Base-by-base conservation (phyloP, 2,888 invertebrate species). In the Mactromeris polynyma region DNA sequence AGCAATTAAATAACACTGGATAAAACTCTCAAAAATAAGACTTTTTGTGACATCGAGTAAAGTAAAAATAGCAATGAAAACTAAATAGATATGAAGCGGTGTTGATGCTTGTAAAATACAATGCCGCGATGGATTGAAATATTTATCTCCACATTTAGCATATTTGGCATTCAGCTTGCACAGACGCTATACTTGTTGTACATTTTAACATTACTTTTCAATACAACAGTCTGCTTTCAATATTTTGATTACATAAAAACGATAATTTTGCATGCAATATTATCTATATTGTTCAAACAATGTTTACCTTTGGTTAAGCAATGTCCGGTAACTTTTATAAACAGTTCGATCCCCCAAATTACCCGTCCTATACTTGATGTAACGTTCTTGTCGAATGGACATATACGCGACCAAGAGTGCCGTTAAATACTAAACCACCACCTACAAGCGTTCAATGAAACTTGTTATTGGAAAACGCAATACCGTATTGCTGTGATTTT, bases 361-460 rank as follows among this genome's bases (percentile, higher is more conserved):
- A 64, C 58, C 58, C 58, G 58, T 26, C 58, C 58, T 64, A 26
- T 64, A 26, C 58, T 64, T 64, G 58, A n/a, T 26, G 58, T 64
- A 64, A 64, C 58, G 58, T 64, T 64, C 58, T 26, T 64, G 58
- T 64, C 58, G 26, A 64, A 64, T 64, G 58, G 58, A 26, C 58
- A 26, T 64, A 64, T 64, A n/a, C 26, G 58, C 58, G 58, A 26
- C 26, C 58, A 64, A n/a, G 58, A 26, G n/a, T n/a, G 26, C 26
- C n/a, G 58, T 64, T 64, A 64, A 64, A 64, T 64, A 64, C 26
- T 4, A 26, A 64, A 21, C 58, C 9, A 26, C 58, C 58, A n/a
- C 58, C 58, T 64, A 64, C 58, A 26, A 64, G 46, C 26, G 58
- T n/a, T 26, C 11, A 26, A 9, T n/a, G 6, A 26, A 64, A 26